These are phyloP conservation scores for Raphicerus campestris DNA, from an alignment of 2,113 vertebrate genomes.

Conservation along the genomic window DNA sequence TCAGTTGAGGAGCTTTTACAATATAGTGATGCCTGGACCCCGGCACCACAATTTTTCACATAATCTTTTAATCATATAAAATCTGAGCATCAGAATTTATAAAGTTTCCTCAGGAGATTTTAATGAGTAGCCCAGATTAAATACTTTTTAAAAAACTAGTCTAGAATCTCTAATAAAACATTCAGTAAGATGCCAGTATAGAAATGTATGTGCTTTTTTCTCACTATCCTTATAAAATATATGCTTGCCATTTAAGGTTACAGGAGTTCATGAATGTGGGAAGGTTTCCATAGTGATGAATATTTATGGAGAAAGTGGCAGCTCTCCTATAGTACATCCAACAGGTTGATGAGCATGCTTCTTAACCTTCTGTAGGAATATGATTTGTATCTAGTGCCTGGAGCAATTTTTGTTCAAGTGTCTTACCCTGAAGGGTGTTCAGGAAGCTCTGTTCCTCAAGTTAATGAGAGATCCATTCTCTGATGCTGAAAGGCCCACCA, in stretches of 20 bases:
- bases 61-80: not conserved
- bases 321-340: slow-evolving; percentile 38
- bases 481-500: not conserved
- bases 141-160: not conserved
- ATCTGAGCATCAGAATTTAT: not conserved
- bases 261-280: slow-evolving; percentile 61
- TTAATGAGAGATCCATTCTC: not conserved
- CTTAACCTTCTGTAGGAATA: slow-evolving; percentile 53
- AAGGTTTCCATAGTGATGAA: slow-evolving; percentile 72
- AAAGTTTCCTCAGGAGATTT: not conserved
- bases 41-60: not conserved
- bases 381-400: slow-evolving; percentile 22
- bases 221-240: slow-evolving; percentile 46
- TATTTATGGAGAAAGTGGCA: slow-evolving; percentile 71
- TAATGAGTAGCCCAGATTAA: not conserved
- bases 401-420: slow-evolving; percentile 23
- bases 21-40: not conserved
- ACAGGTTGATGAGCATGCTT: slow-evolving; percentile 63
- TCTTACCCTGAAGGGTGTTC: not conserved
- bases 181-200: slow-evolving; percentile 7
- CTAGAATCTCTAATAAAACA: slow-evolving; percentile 24
- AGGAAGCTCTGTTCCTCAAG: not conserved
- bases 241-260: slow-evolving; percentile 68
- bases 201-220: slow-evolving; percentile 42
- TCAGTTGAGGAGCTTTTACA: not conserved